Evolutionary conservation across 1,140 invertebrate genomes (phyloP).

Genomic region (Platyscapa corneri): DNA sequence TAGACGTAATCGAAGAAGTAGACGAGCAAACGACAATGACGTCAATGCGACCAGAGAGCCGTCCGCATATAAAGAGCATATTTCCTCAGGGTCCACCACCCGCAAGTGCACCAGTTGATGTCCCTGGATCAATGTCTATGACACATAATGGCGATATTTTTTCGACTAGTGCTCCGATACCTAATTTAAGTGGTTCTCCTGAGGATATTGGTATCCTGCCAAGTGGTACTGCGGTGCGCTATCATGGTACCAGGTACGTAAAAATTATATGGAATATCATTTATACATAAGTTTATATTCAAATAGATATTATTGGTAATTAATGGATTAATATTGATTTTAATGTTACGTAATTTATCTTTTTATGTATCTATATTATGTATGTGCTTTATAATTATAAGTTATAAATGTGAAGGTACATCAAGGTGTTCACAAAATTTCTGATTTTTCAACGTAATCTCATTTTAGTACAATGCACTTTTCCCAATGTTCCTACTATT

Average conservation of each 20-base stretch:
- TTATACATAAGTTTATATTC: too few relatives aligned
- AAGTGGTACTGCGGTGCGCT: slow-evolving; percentile 21
- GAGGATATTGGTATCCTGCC: slow-evolving; percentile 39
- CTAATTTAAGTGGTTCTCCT: slow-evolving; percentile 48
- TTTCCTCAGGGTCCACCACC: slow-evolving; percentile 70
- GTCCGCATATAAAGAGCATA: slow-evolving; percentile 70
- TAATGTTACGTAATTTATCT: not conserved
- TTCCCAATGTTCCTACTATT: too few relatives aligned
- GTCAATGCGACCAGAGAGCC: slow-evolving; percentile 78
- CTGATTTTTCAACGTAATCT: too few relatives aligned
- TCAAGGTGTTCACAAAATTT: too few relatives aligned
- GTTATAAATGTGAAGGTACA: too few relatives aligned
- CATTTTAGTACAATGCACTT: too few relatives aligned
- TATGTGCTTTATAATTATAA: too few relatives aligned
- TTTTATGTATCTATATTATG: not conserved
- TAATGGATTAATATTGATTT: not conserved
- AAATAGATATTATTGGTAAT: too few relatives aligned
- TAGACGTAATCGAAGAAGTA: slow-evolving; percentile 87
- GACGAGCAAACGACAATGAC: slow-evolving; percentile 87
- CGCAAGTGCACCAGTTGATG: slow-evolving; percentile 67
- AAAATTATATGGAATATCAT: not conserved
- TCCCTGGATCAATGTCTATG: slow-evolving; percentile 57
- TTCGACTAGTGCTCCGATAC: slow-evolving; percentile 56
- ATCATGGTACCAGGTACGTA: slow-evolving; percentile 46
- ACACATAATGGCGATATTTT: slow-evolving; percentile 47